Conservation (phyloP, 2,113 vertebrate species). For the Mustela lutreola region DNA sequence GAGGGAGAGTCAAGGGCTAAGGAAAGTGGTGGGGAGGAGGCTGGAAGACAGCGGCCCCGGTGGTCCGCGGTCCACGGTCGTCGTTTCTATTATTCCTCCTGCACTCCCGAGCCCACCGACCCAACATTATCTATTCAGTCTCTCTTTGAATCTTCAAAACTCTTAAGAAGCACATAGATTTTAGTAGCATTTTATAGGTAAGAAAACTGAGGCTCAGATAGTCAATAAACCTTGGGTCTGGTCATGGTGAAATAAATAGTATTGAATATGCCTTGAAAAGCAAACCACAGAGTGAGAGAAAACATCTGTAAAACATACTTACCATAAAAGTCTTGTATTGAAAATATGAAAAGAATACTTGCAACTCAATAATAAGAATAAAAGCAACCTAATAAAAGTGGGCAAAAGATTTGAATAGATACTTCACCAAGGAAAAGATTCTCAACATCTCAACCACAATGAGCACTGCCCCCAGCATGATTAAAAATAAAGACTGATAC, state of each 20-base stretch:
- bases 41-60: too few species aligned
- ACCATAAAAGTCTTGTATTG: background rate
- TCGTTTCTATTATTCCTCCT: too few species aligned
- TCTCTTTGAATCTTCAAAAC: slow-evolving; percentile 47
- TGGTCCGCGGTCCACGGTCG: too few species aligned
- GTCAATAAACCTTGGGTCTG: background rate
- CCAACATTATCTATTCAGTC: background rate
- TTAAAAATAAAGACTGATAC: background rate
- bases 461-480: background rate
- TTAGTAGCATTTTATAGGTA: slow-evolving; percentile 6
- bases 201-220: slow-evolving; percentile 48
- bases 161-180: background rate
- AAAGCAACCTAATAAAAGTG: slow-evolving; percentile 6
- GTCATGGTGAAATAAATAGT: background rate
- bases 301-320: slow-evolving; percentile 36
- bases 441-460: background rate
- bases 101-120: too few species aligned
- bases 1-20: too few species aligned
- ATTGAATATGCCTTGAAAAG: background rate
- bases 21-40: too few species aligned
- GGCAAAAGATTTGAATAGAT: background rate
- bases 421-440: background rate
- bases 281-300: background rate
- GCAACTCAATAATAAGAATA: slow-evolving; percentile 25
- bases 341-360: slow-evolving; percentile 12